These are phyloP conservation scores for Murina feae DNA, from an alignment of 2,113 vertebrate species.

Conservation along the genomic window DNA sequence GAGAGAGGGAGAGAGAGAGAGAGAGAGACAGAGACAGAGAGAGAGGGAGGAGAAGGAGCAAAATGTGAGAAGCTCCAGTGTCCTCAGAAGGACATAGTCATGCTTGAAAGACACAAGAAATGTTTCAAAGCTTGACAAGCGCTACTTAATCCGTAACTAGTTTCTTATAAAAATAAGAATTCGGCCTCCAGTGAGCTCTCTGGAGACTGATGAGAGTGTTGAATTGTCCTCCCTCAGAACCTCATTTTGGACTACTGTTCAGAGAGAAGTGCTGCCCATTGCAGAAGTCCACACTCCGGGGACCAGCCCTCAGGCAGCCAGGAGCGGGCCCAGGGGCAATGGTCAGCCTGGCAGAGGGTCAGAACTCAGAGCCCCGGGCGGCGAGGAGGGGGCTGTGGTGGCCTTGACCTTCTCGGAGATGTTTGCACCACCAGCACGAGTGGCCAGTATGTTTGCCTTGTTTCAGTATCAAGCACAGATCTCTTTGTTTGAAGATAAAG, in stretches of 20 bases:
- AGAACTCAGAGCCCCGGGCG: background rate
- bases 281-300: background rate
- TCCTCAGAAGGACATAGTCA: conserved; percentile 48
- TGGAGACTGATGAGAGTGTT: conserved; percentile 69
- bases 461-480: conserved; percentile 54
- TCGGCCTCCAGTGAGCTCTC: conserved; percentile 65
- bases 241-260: conserved; percentile 34
- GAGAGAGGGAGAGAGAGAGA: background rate
- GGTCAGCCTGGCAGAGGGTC: background rate
- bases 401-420: background rate
- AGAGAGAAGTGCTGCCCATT: conserved; percentile 51
- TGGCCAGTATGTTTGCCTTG: conserved; percentile 17
- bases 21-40: background rate
- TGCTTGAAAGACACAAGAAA: conserved; percentile 69
- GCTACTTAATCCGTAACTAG: conserved; percentile 71
- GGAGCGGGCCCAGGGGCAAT: background rate
- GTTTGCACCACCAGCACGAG: background rate
- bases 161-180: conserved; percentile 69
- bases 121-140: conserved; percentile 45
- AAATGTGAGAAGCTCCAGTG: conserved; percentile 27
- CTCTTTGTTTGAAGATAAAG: conserved; percentile 75
- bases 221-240: conserved; percentile 56
- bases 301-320: background rate
- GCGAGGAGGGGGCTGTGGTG: fast-evolving
- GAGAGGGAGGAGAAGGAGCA: background rate